Percentiles rank a stretch among this genome's conserved stretches.
These are phyloP conservation scores for Polydesmus complanatus DNA, from an alignment of 2,888 invertebrate genomes.

Conservation along the genomic window DNA sequence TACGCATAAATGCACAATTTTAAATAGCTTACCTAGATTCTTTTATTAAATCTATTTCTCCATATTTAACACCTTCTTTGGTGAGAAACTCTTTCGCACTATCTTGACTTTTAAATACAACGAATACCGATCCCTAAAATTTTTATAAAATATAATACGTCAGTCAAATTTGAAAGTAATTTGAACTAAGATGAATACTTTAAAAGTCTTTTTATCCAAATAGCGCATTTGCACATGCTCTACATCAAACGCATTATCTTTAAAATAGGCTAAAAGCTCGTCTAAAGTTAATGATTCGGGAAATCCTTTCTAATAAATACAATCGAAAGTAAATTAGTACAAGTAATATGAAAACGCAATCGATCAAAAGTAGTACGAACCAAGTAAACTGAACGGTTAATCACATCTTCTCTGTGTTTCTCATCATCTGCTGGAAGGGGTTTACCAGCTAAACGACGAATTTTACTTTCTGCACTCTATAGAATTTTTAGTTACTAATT, in stretches of 20 bases:
- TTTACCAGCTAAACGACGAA: neutral
- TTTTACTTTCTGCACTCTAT: slow-evolving; percentile 1
- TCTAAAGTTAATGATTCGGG: slow-evolving; percentile 4
- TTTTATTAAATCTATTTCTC: neutral
- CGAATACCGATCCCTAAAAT: slow-evolving; percentile 7
- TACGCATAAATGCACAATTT: neutral
- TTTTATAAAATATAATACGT: neutral
- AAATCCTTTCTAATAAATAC: slow-evolving; percentile 6
- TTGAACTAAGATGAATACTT: too few relatives aligned
- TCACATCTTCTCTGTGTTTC: slow-evolving; percentile 8
- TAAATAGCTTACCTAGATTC: slow-evolving; percentile 4
- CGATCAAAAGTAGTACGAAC: slow-evolving; percentile 2
- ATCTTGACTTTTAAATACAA: slow-evolving; percentile 2
- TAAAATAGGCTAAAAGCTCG: slow-evolving; percentile 9
- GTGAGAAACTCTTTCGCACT: neutral
- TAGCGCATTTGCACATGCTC: slow-evolving; percentile 11
- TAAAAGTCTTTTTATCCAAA: too few relatives aligned
- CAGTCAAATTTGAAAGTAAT: neutral
- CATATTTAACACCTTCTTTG: slow-evolving; percentile 1
- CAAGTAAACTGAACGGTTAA: neutral
- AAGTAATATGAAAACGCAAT: neutral
- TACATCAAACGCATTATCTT: neutral
- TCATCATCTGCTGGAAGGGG: slow-evolving; percentile 10
- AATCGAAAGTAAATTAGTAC: neutral
- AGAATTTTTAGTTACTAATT: slow-evolving; percentile 5